Conservation (phyloP, 2,888 invertebrate genomes). For the Trissolcus brochymenae region DNA sequence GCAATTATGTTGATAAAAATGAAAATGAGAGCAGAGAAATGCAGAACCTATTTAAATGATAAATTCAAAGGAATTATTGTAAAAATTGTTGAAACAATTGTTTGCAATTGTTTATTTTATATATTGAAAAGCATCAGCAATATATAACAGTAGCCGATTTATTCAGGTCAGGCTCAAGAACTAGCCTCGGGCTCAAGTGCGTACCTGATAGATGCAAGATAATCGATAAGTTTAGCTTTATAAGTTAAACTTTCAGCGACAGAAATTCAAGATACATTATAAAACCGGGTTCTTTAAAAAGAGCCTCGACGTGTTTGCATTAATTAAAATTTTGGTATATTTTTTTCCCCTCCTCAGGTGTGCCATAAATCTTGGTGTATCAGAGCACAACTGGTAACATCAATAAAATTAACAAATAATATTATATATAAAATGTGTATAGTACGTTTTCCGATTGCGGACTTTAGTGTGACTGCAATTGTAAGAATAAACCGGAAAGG, state of each 20-base stretch:
- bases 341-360: too few species aligned
- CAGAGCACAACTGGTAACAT: too few species aligned
- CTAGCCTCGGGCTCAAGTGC: constrained; percentile 38
- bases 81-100: not conserved
- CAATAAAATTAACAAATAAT: too few species aligned
- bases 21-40: too few species aligned
- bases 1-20: not conserved
- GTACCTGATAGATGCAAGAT: constrained; percentile 48
- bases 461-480: too few species aligned
- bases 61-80: too few species aligned
- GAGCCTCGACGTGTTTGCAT: not conserved
- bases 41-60: too few species aligned
- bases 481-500: too few species aligned
- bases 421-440: too few species aligned
- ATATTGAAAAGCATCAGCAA: constrained; percentile 13
- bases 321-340: constrained; percentile 1
- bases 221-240: constrained; percentile 46
- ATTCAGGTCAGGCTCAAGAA: constrained; percentile 46
- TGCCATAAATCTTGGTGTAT: too few species aligned
- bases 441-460: too few species aligned
- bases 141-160: constrained; percentile 45
- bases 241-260: constrained; percentile 29
- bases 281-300: constrained; percentile 3
- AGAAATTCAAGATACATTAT: constrained; percentile 18
- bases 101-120: constrained; percentile 12